Evolutionary conservation across 1,140 invertebrate species (phyloP).

Genomic region (Eubasilissa regina): DNA sequence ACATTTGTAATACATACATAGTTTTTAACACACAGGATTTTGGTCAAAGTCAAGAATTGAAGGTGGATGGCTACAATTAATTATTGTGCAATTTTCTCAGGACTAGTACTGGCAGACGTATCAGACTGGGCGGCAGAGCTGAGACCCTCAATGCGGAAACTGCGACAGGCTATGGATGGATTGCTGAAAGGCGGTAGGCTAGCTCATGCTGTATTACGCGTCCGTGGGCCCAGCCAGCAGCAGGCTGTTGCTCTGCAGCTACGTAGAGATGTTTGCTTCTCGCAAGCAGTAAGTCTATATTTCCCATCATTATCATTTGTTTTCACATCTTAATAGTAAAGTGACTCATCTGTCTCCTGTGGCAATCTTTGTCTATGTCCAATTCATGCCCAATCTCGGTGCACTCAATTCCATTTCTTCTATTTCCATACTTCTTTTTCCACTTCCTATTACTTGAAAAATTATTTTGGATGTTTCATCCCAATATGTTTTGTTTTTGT

Average conservation of each 20-base stretch:
- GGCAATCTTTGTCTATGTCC: no score
- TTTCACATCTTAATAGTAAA: no score
- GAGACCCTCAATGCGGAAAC: constrained; percentile 85
- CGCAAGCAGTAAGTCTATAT: constrained; percentile 84
- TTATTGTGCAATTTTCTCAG: constrained; percentile 43
- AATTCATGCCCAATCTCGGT: no score
- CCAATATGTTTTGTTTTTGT: no score
- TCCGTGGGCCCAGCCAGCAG: constrained; percentile 78
- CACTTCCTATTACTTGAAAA: no score
- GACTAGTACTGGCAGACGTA: constrained; percentile 77
- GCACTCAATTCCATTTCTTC: no score
- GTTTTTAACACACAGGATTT: no score
- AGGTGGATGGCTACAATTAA: no score
- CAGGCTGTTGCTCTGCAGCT: constrained; percentile 77
- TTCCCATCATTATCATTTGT: no score
- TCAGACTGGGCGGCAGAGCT: constrained; percentile 85
- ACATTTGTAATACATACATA: background rate
- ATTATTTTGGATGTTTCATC: no score
- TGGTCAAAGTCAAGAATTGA: background rate
- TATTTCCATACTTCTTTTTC: no score
- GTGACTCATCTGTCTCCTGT: no score
- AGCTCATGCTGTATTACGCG: constrained; percentile 89
- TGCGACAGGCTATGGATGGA: constrained; percentile 86
- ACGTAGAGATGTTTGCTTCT: constrained; percentile 91
- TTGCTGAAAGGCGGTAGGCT: constrained; percentile 86